Conservation (phyloP, 2,113 vertebrate genomes). For the Sceloporus undulatus region DNA sequence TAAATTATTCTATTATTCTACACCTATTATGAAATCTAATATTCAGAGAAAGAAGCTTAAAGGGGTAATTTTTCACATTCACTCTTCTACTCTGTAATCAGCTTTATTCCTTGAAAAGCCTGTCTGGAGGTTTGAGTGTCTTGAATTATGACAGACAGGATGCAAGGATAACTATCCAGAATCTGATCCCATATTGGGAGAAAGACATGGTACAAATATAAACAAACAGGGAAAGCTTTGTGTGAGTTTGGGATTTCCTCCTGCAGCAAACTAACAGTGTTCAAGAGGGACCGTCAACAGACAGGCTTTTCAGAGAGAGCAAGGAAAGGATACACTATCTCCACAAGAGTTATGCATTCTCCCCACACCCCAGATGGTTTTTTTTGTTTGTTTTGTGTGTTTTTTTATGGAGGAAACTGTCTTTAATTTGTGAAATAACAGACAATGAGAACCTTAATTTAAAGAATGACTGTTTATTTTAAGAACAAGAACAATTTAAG, state of each 20-base stretch:
- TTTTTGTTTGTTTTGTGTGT: no score
- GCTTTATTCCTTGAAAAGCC: background rate
- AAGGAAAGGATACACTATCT: no score
- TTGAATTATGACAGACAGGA: background rate
- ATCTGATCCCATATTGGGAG: background rate
- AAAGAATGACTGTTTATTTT: no score
- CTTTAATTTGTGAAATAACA: no score
- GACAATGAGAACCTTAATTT: no score
- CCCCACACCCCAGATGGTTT: no score
- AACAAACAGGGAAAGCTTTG: no score
- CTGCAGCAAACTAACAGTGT: background rate
- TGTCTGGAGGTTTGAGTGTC: background rate
- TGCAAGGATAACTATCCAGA: background rate
- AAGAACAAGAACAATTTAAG: no score
- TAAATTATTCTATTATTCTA: slow-evolving; percentile 61
- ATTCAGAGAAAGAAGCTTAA: background rate
- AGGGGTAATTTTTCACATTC: background rate
- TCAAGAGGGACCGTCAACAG: background rate
- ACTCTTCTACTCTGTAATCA: background rate
- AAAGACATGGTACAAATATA: no score
- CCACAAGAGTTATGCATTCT: no score
- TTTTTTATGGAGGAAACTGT: no score
- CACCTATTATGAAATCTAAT: background rate
- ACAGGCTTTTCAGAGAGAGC: background rate
- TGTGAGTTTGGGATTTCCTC: no score